Conservation (phyloP, 2,113 vertebrate genomes). For the Alethe castanea region DNA sequence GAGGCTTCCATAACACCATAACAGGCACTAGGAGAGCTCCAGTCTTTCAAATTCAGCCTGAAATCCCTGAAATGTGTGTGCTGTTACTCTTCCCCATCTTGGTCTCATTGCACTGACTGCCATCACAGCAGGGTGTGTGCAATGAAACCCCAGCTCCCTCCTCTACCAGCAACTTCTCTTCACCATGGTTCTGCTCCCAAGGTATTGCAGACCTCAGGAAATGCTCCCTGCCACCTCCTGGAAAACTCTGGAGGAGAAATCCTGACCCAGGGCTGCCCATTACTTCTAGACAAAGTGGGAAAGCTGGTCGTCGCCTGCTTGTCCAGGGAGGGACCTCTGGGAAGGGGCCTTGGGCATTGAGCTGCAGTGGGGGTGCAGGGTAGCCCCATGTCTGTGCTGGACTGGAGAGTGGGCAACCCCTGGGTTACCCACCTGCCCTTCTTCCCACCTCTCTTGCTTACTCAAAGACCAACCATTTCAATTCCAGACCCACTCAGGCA, state of each 20-base stretch:
- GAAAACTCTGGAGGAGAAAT: neutral
- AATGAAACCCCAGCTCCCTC: neutral
- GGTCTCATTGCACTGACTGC: neutral
- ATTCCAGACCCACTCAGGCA: neutral
- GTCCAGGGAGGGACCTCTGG: fast-evolving
- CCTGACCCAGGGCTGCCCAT: neutral
- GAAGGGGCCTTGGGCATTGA: fast-evolving
- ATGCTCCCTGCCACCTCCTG: fast-evolving
- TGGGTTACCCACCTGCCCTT: neutral
- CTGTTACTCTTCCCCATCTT: neutral
- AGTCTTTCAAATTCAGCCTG: neutral
- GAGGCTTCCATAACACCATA: neutral
- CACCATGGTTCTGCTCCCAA: too few species aligned
- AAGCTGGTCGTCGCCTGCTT: neutral
- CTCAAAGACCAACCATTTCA: neutral
- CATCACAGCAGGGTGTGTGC: neutral
- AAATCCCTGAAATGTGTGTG: fast-evolving
- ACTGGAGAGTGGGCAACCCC: fast-evolving
- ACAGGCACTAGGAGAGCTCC: neutral
- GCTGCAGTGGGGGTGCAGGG: fast-evolving
- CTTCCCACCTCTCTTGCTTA: neutral
- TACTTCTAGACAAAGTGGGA: neutral
- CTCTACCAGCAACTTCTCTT: neutral
- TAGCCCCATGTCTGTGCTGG: neutral
- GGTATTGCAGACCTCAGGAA: fast-evolving